Evolutionary conservation across 2,797 vertebrate species (phyloP).

Genomic region (Typhlichthys subterraneus): DNA sequence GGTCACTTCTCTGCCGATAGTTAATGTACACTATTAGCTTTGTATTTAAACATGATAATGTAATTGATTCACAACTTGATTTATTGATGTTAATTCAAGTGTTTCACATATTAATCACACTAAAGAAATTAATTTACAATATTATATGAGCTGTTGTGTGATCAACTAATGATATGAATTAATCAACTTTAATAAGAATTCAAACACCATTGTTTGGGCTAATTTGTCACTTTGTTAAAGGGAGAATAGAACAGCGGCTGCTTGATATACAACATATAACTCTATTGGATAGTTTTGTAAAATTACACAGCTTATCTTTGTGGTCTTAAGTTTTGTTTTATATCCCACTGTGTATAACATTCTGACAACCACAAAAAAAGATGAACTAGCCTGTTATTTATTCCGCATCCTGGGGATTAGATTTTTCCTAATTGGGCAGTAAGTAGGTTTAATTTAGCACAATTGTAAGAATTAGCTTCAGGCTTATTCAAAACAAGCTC

Average conservation of each 20-base stretch:
- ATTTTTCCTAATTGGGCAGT: no score
- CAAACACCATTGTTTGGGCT: constrained; percentile 82
- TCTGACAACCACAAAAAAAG: constrained; percentile 11
- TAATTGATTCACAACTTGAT: constrained; percentile 87
- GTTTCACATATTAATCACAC: constrained; percentile 81
- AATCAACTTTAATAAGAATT: constrained; percentile 90
- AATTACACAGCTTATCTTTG: constrained; percentile 27
- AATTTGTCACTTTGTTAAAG: constrained; percentile 85
- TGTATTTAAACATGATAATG: constrained; percentile 80
- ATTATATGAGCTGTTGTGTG: constrained; percentile 81
- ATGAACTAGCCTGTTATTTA: not conserved
- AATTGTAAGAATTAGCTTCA: no score
- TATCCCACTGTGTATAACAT: not conserved
- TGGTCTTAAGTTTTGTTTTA: constrained; percentile 4
- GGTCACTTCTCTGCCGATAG: constrained; percentile 65
- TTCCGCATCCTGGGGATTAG: no score
- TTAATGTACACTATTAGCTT: constrained; percentile 80
- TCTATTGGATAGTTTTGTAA: constrained; percentile 47
- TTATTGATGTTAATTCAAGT: constrained; percentile 86
- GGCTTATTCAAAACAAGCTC: no score
- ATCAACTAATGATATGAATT: constrained; percentile 85
- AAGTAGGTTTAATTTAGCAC: no score
- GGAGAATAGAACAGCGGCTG: constrained; percentile 67
- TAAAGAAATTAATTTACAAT: constrained; percentile 81
- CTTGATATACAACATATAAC: constrained; percentile 74